Conservation (phyloP, 2,797 vertebrate species). For the Luscinia luscinia region DNA sequence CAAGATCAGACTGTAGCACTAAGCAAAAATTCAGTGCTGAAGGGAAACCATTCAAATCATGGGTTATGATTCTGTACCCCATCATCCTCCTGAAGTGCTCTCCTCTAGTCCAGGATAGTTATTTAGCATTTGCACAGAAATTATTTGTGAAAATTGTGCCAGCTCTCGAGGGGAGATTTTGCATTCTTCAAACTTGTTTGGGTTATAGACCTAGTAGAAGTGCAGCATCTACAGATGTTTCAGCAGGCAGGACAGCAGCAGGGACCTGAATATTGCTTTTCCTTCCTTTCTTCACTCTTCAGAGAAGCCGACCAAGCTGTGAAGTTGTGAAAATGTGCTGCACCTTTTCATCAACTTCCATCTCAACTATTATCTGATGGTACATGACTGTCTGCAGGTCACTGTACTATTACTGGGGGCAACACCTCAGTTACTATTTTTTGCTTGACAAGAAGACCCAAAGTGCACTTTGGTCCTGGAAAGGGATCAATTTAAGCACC, state of each 20-base stretch:
- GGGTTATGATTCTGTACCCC: background rate
- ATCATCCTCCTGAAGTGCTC: background rate
- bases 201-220: background rate
- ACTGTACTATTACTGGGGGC: background rate
- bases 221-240: background rate
- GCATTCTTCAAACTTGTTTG: background rate
- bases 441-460: background rate
- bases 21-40: background rate
- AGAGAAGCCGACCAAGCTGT: background rate
- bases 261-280: background rate
- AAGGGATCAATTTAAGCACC: background rate
- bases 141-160: background rate
- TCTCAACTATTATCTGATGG: background rate
- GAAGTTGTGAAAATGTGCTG: background rate
- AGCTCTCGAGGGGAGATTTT: background rate
- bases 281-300: background rate
- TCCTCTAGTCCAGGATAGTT: background rate
- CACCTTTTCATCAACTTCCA: background rate
- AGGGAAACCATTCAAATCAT: background rate
- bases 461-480: background rate
- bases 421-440: background rate
- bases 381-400: background rate
- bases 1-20: background rate
- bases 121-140: background rate
- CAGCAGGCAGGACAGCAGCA: background rate